phyloP scores from a whole-genome alignment of 1,140 invertebrate species.

The Pollicipes pollicipes region DNA sequence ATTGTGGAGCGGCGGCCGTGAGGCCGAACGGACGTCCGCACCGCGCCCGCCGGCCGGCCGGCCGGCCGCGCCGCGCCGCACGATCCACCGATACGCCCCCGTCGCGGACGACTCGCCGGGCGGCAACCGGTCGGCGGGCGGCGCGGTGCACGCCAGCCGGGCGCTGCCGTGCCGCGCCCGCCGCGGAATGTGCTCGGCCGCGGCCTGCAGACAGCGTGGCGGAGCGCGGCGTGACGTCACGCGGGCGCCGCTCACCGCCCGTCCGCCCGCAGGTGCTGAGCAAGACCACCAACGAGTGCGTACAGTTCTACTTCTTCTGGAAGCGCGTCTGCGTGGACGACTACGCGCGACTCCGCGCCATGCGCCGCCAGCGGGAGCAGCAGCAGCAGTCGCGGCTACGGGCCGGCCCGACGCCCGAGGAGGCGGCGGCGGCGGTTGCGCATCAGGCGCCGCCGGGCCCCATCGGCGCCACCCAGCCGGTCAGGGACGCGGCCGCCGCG shows the following conservation, averaged over 20 bases:
- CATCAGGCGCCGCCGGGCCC: slow-evolving; percentile 24
- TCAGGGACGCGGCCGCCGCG: neutral
- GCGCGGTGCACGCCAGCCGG: no score
- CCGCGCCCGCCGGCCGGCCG: no score
- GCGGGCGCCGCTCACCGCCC: neutral
- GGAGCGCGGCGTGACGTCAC: no score
- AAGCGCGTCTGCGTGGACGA: slow-evolving; percentile 85
- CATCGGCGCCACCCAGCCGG: neutral
- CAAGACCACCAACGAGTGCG: slow-evolving; percentile 80
- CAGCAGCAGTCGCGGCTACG: neutral
- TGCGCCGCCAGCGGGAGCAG: slow-evolving; percentile 21
- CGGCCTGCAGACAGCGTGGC: neutral
- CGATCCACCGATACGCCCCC: no score
- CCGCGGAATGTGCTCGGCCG: no score
- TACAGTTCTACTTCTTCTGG: slow-evolving; percentile 98
- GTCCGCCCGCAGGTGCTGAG: slow-evolving; percentile 44
- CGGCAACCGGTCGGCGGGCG: no score
- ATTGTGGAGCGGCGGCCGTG: no score
- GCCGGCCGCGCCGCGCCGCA: no score
- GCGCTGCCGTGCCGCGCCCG: no score
- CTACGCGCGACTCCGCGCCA: slow-evolving; percentile 42
- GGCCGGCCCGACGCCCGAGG: neutral
- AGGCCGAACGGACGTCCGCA: no score
- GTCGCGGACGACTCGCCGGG: no score
- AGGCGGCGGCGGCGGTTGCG: slow-evolving; percentile 28